These are phyloP conservation scores for Machimus atricapillus DNA, from an alignment of 2,888 invertebrate genomes.

Conservation along the genomic window DNA sequence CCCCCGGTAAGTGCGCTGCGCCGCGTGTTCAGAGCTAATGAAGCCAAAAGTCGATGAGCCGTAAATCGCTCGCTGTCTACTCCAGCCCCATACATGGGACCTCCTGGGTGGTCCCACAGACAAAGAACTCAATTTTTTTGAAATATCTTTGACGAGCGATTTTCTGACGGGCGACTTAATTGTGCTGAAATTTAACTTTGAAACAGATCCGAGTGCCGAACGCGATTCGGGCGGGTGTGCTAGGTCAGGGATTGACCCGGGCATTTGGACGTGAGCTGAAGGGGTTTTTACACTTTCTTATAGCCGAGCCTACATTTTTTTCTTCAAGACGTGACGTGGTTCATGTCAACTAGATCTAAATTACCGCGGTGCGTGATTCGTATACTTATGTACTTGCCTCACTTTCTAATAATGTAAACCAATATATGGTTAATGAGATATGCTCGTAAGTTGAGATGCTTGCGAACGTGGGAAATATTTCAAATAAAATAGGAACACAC, in stretches of 20 bases:
- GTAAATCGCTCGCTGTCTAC: conserved; percentile 29
- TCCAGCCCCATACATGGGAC: background rate
- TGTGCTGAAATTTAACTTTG: background rate
- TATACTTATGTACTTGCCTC: background rate
- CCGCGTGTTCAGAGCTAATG: conserved; percentile 37
- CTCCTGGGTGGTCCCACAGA: conserved; percentile 27
- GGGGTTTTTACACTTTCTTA: background rate
- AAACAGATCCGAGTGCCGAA: background rate
- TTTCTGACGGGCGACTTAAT: conserved; percentile 29
- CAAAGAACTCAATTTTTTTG: conserved; percentile 11
- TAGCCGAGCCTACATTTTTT: background rate
- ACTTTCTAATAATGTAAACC: background rate
- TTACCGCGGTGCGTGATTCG: background rate
- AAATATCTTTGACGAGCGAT: conserved; percentile 19
- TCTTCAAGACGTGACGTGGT: background rate
- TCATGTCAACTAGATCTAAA: background rate
- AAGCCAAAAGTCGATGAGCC: conserved; percentile 38
- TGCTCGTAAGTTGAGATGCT: background rate
- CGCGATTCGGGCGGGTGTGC: background rate
- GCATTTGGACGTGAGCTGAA: background rate
- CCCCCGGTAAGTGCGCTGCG: background rate
- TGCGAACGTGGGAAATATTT: background rate
- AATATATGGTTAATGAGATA: background rate
- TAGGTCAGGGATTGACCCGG: background rate
- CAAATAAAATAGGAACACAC: background rate